phyloP scores from a whole-genome alignment of 2,888 invertebrate genomes.

The Dendrolimus houi region DNA sequence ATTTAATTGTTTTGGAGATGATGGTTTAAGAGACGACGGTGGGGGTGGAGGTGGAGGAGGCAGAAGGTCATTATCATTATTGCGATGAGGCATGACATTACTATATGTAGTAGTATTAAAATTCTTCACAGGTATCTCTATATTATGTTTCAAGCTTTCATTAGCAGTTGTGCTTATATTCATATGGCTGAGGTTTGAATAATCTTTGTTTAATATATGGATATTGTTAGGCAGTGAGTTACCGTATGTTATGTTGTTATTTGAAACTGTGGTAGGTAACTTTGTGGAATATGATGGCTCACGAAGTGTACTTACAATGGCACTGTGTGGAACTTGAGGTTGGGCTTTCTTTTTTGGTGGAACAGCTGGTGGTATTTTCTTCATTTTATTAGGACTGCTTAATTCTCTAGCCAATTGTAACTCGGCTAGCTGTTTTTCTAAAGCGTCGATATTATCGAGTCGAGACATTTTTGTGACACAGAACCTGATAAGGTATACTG shows the following conservation, averaged over 20 bases:
- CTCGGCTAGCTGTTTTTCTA: constrained; percentile 83
- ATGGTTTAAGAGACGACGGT: constrained; percentile 39
- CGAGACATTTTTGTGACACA: constrained; percentile 43
- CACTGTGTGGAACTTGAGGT: constrained; percentile 86
- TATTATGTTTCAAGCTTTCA: constrained; percentile 29
- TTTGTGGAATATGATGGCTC: constrained; percentile 85
- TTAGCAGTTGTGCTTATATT: constrained; percentile 25
- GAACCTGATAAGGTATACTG: constrained; percentile 16
- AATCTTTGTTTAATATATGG: constrained; percentile 38
- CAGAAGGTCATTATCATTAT: constrained; percentile 70
- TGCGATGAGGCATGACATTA: constrained; percentile 62
- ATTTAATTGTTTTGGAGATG: constrained; percentile 47
- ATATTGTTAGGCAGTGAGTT: constrained; percentile 27
- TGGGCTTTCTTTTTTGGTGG: constrained; percentile 86
- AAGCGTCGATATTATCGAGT: constrained; percentile 76
- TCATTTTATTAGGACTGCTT: constrained; percentile 38
- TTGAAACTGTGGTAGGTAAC: constrained; percentile 53
- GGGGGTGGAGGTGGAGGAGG: constrained; percentile 77
- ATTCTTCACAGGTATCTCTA: constrained; percentile 4
- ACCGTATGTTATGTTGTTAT: constrained; percentile 47
- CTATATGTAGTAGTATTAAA: constrained; percentile 71
- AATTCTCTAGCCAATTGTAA: constrained; percentile 77
- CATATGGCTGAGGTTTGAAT: constrained; percentile 49
- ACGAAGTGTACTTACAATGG: constrained; percentile 79
- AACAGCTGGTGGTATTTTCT: constrained; percentile 85